A percentile compares a stretch with the other conserved stretches of the same genome.
Evolutionary conservation across 2,888 invertebrate genomes (phyloP).

Genomic region (Ophion ventricosus): DNA sequence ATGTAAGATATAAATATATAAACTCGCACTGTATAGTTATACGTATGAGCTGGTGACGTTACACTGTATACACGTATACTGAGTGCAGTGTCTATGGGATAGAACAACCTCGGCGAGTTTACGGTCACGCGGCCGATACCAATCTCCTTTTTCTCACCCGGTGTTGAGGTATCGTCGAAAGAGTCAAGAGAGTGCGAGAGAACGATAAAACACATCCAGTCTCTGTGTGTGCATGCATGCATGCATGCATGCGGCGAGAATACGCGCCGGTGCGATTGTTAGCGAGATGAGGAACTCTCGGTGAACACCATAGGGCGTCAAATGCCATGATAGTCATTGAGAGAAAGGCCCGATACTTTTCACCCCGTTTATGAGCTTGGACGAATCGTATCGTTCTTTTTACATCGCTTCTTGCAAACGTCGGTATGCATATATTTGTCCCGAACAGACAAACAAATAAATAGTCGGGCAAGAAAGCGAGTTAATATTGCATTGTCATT

Average conservation of each 20-base stretch:
- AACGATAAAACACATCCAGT: constrained; percentile 54
- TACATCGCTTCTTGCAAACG: neutral
- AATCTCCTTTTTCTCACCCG: constrained; percentile 54
- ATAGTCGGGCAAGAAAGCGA: too few species aligned
- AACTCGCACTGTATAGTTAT: neutral
- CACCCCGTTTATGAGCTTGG: constrained; percentile 20
- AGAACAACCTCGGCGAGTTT: constrained; percentile 59
- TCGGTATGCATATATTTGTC: too few species aligned
- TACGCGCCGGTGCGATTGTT: constrained; percentile 25
- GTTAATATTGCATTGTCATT: too few species aligned
- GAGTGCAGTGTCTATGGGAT: constrained; percentile 28
- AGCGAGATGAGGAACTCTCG: constrained; percentile 45
- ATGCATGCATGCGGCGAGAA: constrained; percentile 12
- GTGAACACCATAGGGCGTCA: constrained; percentile 34
- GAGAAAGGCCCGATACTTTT: constrained; percentile 22
- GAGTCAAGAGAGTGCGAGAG: constrained; percentile 51
- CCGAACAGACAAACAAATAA: too few species aligned
- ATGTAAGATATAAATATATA: constrained; percentile 60
- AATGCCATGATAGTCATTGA: constrained; percentile 18
- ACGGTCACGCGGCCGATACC: constrained; percentile 65
- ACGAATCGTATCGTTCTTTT: constrained; percentile 21
- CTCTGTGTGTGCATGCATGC: constrained; percentile 17
- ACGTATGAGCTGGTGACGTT: constrained; percentile 14
- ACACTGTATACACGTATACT: constrained; percentile 9
- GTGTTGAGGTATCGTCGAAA: constrained; percentile 10